phyloP scores from a whole-genome alignment of 2,888 invertebrate species.

The Sarcophaga caerulescens region DNA sequence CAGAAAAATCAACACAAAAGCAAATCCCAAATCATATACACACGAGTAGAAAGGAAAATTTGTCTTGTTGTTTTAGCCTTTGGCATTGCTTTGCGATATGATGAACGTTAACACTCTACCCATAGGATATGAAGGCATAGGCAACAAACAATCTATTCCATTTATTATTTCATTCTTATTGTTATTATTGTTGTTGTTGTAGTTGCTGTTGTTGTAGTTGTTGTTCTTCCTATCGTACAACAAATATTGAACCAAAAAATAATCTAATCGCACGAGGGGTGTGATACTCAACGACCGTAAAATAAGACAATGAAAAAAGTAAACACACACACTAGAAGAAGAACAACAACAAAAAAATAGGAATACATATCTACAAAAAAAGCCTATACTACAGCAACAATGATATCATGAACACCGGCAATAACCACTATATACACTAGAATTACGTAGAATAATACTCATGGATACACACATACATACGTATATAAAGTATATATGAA shows the following conservation, averaged over 20 bases:
- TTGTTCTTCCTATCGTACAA: background rate
- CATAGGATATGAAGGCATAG: background rate
- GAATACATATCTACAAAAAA: background rate
- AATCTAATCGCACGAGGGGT: constrained; percentile 60
- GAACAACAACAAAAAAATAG: constrained; percentile 10
- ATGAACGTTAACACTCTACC: constrained; percentile 1
- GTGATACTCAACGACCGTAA: constrained; percentile 62
- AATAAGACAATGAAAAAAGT: constrained; percentile 6
- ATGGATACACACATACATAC: background rate
- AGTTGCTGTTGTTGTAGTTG: background rate
- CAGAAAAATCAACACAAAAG: constrained; percentile 52
- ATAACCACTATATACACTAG: background rate
- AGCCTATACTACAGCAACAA: background rate
- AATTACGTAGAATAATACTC: background rate
- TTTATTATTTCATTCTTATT: constrained; percentile 15
- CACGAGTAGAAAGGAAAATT: constrained; percentile 15
- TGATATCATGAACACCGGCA: background rate
- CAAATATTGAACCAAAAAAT: constrained; percentile 53
- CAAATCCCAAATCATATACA: constrained; percentile 21
- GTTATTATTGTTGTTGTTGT: background rate
- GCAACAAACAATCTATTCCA: constrained; percentile 31
- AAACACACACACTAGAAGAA: constrained; percentile 39
- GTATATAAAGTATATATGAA: background rate
- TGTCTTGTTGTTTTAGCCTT: background rate
- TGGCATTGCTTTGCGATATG: background rate